A percentile compares a stretch with the other conserved stretches of the same genome.
Evolutionary conservation across 37 sponge, comb jelly and placozoan genomes (phyloP).

Genomic region (Beroe forskalii): DNA sequence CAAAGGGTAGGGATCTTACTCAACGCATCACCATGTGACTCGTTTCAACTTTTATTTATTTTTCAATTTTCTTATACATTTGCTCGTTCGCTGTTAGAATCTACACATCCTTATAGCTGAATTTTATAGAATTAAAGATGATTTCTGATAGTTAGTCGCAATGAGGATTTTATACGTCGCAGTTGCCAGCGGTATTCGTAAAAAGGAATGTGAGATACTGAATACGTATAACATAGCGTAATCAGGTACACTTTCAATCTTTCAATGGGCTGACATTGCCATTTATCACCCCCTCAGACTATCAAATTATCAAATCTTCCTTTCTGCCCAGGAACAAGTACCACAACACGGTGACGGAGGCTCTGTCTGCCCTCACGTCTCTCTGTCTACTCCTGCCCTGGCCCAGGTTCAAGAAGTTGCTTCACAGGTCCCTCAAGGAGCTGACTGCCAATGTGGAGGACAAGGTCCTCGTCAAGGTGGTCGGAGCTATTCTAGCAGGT

Average conservation of each 20-base stretch:
- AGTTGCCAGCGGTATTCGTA: too few species aligned
- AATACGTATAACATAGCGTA: too few species aligned
- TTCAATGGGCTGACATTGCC: too few species aligned
- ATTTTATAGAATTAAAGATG: too few species aligned
- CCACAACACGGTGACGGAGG: slow-evolving; percentile 57
- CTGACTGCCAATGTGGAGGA: slow-evolving; percentile 35
- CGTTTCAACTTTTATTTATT: neutral
- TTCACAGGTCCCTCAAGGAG: neutral
- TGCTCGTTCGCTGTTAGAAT: neutral
- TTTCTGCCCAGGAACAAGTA: slow-evolving; percentile 33
- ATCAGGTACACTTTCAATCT: too few species aligned
- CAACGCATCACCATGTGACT: neutral
- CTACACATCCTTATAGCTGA: too few species aligned
- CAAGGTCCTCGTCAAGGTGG: slow-evolving; percentile 21
- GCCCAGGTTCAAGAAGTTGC: slow-evolving; percentile 21
- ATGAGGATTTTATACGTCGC: too few species aligned
- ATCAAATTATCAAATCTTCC: neutral
- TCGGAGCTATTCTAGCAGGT: slow-evolving; percentile 60
- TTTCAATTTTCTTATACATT: neutral
- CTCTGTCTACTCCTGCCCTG: neutral
- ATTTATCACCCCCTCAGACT: too few species aligned
- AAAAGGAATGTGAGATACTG: too few species aligned
- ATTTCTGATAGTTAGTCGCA: too few species aligned
- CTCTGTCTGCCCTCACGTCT: neutral
- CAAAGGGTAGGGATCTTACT: neutral